phyloP scores from a whole-genome alignment of 2,888 invertebrate genomes.

The Eupsilia transversa region DNA sequence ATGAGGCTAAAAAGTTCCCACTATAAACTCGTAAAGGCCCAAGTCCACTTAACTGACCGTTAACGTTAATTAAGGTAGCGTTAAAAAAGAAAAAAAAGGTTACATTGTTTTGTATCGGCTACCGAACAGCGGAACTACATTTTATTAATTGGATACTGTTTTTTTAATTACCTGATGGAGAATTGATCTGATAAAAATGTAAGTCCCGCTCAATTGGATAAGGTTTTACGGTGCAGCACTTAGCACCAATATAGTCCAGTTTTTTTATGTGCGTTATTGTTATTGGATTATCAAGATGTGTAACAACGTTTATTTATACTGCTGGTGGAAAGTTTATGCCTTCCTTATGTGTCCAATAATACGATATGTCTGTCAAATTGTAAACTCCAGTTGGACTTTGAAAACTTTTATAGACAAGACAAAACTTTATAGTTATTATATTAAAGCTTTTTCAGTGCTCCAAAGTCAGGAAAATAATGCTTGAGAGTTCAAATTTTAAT shows the following conservation, averaged over 20 bases:
- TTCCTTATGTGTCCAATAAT: not conserved
- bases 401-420: not conserved
- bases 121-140: constrained; percentile 80
- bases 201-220: constrained; percentile 62
- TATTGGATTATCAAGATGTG: constrained; percentile 56
- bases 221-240: constrained; percentile 64
- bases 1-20: constrained; percentile 65
- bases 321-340: constrained; percentile 15
- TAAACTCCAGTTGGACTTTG: not conserved
- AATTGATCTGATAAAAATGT: constrained; percentile 77
- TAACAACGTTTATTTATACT: constrained; percentile 34
- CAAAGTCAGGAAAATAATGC: not conserved
- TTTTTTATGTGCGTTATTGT: constrained; percentile 52
- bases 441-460: not conserved
- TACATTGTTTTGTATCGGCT: constrained; percentile 81
- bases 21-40: constrained; percentile 59
- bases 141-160: constrained; percentile 87
- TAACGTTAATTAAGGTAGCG: constrained; percentile 85
- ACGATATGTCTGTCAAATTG: not conserved
- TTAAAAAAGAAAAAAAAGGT: constrained; percentile 78
- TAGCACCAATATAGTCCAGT: constrained; percentile 60
- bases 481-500: not conserved
- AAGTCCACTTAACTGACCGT: constrained; percentile 75
- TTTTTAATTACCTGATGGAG: constrained; percentile 84
- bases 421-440: not conserved